Base-by-base conservation (phyloP, 92 coral and sea anemone species). In the Epizoanthus illoricatus region DNA sequence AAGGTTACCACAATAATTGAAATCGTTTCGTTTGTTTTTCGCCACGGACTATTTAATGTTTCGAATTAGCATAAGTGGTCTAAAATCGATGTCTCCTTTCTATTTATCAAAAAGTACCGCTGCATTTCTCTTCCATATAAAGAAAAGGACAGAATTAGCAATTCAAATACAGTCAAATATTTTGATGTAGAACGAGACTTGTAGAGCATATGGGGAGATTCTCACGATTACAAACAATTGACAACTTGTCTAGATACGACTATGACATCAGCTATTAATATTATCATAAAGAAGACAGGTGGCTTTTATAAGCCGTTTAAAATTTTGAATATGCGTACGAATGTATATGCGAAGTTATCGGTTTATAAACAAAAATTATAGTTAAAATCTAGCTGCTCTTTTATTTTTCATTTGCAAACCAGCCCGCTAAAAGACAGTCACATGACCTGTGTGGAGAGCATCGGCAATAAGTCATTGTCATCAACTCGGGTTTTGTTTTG, bases 371-470 rank as follows among this genome's bases (percentile, higher is more conserved):
- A 63, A 20, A 21, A 20, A 10, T 20, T 4, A 28, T 59, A 20
- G 40, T 78, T 64, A 62, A 16, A 43, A 15, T 78, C 21, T 33
- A 4, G 71, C 52, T 78, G 82, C 57, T 62, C 71, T 78, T 78
- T 62, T 78, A 42, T 78, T 78, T 13, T 24, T 13, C 36, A 19
- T 4, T 24, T 40, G 41, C 61, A 15, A 61, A 61, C 47, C 19
- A 23, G 17, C 45, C 41, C 60, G 20, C 16, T 78, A 13, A 78
- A 42, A 64, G 20, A 16, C 21, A 59, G 15, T 4, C 67, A 39
- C 16, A 41, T 39, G 62, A 62, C 60, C 58, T 52, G 72, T 45
- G 61, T 62, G 9, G 33, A 64, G 5, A 2, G 21, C 47, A 28
- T 78, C 72, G 21, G 5, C 47, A 15, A 43, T 42, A 78, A 70